Conservation (phyloP, 1,140 invertebrate genomes). For the Fopius arisanus region DNA sequence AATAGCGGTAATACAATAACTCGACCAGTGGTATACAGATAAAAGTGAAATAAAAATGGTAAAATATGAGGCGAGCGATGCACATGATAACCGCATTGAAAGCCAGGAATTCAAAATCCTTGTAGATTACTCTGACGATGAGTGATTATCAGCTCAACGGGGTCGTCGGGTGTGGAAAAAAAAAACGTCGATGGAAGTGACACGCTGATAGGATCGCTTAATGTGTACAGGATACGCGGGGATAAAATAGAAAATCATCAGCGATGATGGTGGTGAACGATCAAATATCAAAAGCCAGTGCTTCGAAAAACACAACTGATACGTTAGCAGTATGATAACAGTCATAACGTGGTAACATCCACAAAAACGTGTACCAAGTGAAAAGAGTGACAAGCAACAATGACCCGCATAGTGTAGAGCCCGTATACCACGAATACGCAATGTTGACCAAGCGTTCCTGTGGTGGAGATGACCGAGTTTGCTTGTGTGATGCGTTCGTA, state of each 20-base stretch:
- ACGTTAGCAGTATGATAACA: neutral
- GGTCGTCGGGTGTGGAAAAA: too few relatives aligned
- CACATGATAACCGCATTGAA: neutral
- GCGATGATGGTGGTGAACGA: too few relatives aligned
- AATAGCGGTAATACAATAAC: constrained; percentile 2
- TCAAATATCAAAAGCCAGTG: too few relatives aligned
- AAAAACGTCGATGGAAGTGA: too few relatives aligned
- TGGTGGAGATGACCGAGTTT: neutral
- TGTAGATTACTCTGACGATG: neutral
- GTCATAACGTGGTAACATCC: neutral
- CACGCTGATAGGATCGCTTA: too few relatives aligned
- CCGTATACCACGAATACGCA: neutral
- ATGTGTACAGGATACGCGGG: too few relatives aligned
- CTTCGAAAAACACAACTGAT: too few relatives aligned
- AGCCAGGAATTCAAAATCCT: neutral
- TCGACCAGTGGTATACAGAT: neutral
- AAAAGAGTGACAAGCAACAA: neutral
- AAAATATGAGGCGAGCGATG: neutral
- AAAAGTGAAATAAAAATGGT: neutral
- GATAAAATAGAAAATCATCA: too few relatives aligned
- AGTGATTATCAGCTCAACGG: neutral
- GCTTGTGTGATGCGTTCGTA: neutral
- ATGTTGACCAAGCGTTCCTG: constrained; percentile 10
- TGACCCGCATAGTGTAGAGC: neutral
- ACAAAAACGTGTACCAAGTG: neutral